Percentiles rank a stretch among this genome's conserved stretches.
Evolutionary conservation across 2,113 vertebrate species (phyloP).

Genomic region (Aspiorhynchus laticeps): DNA sequence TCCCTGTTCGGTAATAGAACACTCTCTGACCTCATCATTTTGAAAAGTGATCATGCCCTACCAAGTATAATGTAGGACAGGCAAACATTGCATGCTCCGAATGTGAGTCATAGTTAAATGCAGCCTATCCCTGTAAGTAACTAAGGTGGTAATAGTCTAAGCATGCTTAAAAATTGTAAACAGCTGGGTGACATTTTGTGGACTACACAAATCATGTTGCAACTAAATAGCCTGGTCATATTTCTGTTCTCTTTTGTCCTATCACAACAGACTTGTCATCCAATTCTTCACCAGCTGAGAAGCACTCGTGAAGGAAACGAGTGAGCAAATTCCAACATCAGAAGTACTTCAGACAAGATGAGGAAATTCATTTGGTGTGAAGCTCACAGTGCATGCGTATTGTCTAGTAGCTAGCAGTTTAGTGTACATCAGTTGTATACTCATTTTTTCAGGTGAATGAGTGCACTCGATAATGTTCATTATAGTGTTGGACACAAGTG

Average conservation of each 20-base stretch:
- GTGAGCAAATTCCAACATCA: not conserved
- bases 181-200: not conserved
- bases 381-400: not conserved
- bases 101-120: not conserved
- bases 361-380: not conserved
- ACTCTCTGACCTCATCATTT: slow-evolving; percentile 17
- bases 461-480: not conserved
- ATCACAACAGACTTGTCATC: not conserved
- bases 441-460: not conserved
- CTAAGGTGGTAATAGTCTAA: not conserved
- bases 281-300: not conserved
- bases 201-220: not conserved
- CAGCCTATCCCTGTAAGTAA: not conserved
- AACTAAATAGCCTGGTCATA: not conserved
- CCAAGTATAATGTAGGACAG: slow-evolving; percentile 17
- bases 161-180: not conserved
- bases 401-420: not conserved
- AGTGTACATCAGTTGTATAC: not conserved
- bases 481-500: not conserved
- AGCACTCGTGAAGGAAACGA: not conserved
- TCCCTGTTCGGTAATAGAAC: slow-evolving; percentile 3
- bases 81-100: not conserved
- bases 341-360: not conserved
- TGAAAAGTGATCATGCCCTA: slow-evolving; percentile 26
- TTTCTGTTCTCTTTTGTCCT: not conserved